Percentiles rank a stretch among this genome's conserved stretches.
Conservation (phyloP, 2,797 vertebrate species). For the Rallus crepitans region DNA sequence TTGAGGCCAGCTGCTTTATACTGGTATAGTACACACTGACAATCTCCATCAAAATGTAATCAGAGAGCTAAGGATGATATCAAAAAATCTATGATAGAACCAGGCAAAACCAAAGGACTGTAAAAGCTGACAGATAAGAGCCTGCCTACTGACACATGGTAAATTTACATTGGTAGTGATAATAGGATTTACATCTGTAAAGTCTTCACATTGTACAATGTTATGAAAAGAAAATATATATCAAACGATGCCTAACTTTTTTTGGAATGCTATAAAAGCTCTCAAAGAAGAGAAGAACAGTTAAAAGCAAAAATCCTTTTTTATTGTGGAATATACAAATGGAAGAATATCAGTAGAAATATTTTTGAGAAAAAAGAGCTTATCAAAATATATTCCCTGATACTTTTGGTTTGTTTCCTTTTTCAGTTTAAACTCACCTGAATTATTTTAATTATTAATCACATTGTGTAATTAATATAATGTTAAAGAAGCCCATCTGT, state of each 20-base stretch:
- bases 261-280: neutral
- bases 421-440: neutral
- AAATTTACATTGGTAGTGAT: neutral
- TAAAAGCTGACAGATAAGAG: neutral
- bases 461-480: neutral
- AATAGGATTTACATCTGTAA: neutral
- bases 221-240: neutral
- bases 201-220: neutral
- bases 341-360: neutral
- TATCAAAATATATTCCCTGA: neutral
- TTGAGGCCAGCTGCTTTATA: neutral
- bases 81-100: neutral
- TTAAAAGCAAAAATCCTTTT: neutral
- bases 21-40: neutral
- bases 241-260: neutral
- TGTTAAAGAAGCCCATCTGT: neutral
- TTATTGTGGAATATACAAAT: neutral
- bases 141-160: neutral
- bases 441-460: neutral
- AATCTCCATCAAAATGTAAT: neutral
- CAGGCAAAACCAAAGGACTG: neutral
- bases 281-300: neutral
- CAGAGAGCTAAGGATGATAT: neutral
- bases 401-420: neutral
- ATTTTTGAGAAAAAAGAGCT: neutral